Base-by-base conservation (phyloP, 2,888 invertebrate genomes). In the Cotesia congregata region DNA sequence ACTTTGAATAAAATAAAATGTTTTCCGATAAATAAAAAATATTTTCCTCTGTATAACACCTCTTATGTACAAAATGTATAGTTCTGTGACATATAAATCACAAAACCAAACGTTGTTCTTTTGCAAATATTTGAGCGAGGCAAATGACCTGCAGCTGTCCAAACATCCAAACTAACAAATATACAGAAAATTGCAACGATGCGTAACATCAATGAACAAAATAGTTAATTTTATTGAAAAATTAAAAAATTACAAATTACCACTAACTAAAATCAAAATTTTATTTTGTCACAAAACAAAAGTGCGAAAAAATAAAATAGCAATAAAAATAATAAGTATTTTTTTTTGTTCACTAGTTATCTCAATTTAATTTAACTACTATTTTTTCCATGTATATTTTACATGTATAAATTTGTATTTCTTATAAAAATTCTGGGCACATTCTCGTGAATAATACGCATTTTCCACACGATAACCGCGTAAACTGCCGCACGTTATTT, bases 401-500 rank as follows among this genome's bases (percentile, higher is more conserved):
- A 12, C 6, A 15, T 60, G 6, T 70, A 64, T 64, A 20, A 60
- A 70, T 70, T 12, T 59, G 59, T 68, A 17, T 50, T 41, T 68
- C 17, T 17, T 40, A 70, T 60, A 30, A 17, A 71, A 59, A 71
- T 61, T 59, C 59, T 50, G 59, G 30, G 70, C 38, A 60, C 62
- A 60, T 38, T 30, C 12, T 12, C 39, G 62, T 62, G 71, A 72
- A 72, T 62, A 72, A 72, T 72, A 62, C 40, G 15, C 40, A 72
- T 9, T 30, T 71, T 62, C 62, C 39, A 30, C 40, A 38, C 62
- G 62, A 61, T 61, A 71, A 71, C 60, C 38, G 62, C 62, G 64
- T 62, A 72, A 40, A 64, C 64, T 61, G 71, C 62, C 62, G 39
- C 40, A 72, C 50, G 41, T 72, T 72, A 72, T 72, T 72, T 40